Base-by-base conservation (phyloP, 2,888 invertebrate genomes). In the Drosophila helvetica region DNA sequence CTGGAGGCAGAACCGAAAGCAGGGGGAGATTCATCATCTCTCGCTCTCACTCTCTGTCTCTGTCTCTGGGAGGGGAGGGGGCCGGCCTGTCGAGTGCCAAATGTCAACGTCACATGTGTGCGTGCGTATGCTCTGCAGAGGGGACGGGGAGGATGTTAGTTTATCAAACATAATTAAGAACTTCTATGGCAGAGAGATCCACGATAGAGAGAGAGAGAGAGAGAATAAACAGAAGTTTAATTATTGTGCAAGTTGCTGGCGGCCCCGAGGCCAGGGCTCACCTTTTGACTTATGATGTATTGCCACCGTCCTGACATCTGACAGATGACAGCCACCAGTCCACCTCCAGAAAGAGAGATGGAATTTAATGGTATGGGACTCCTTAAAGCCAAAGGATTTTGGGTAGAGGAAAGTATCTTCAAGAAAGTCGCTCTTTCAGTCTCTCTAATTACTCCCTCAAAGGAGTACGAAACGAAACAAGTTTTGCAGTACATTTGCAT, bases 271-370 rank as follows among this genome's bases (percentile, higher is more conserved):
- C 67, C 75, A 59, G 74, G 76, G 79, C 80, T 84, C 86, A 84
- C 88, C 88, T 85, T 88, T 86, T 85, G 88, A 88, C 86, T 88
- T 86, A 86, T 86, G 88, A 88, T 89, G 78, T 80, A 89, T 86
- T 89, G 77, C 83, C 62, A 72, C 75, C 78, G 59, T 78, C 76
- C 78, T 85, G 86, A 82, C 88, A 87, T 75, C 70, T 77, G 89
- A 84, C 83, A 86, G 66, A 65, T 75, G 86, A 80, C 84, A 83
- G 55, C 70, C 33, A n/a, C 15, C 7, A 38, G 2, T 30, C 61
- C 68, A 67, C 73, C 60, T 25, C 47, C 68, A 68, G 46, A 30
- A 27, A 50, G 12, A 25, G 15, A 50, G 25, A 10, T n/a, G 38
- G n/a, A 15, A 55, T n/a, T n/a, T n/a, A n/a, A n/a, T n/a, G n/a